A percentile compares a stretch with the other conserved stretches of the same genome.
These are phyloP conservation scores for Ischnus inquisitorius DNA, from an alignment of 2,888 invertebrate genomes.

Conservation along the genomic window DNA sequence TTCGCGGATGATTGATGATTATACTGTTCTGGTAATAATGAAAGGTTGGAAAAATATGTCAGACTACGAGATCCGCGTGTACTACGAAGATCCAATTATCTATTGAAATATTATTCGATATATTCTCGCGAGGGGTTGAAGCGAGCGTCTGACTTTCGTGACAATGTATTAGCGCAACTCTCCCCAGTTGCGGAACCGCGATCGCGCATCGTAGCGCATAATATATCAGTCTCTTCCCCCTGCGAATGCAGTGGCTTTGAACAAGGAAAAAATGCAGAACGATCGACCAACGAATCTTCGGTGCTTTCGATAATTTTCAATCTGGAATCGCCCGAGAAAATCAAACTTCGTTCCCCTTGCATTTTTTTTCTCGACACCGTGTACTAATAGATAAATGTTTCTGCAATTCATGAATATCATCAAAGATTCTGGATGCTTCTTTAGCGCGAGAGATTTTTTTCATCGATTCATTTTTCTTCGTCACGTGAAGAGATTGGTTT, in stretches of 20 bases:
- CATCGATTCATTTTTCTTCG: not conserved
- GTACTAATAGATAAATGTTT: not conserved
- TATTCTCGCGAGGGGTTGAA: conserved; percentile 46
- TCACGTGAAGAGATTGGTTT: not conserved
- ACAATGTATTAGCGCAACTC: conserved; percentile 60
- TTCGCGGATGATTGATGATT: conserved; percentile 62
- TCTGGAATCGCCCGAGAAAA: conserved; percentile 20
- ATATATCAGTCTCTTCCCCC: conserved; percentile 52
- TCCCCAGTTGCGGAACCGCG: conserved; percentile 23
- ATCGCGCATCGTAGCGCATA: conserved; percentile 50
- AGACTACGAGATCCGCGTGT: conserved; percentile 36
- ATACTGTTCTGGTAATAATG: conserved; percentile 43
- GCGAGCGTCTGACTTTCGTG: conserved; percentile 20
- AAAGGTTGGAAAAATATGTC: conserved; percentile 57
- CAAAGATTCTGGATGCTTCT: not conserved
- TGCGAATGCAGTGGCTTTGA: too few relatives aligned
- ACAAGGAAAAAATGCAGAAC: conserved; percentile 16
- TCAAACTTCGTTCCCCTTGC: not conserved
- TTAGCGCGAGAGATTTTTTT: not conserved
- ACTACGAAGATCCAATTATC: conserved; percentile 65
- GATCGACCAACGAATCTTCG: conserved; percentile 22
- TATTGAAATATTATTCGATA: conserved; percentile 66
- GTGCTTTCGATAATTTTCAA: conserved; percentile 44
- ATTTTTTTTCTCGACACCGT: not conserved
- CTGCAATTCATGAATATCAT: not conserved